A percentile compares a stretch with the other conserved stretches of the same genome.
These are phyloP conservation scores for Aphodius granarius DNA, from an alignment of 2,888 invertebrate genomes.

Conservation along the genomic window DNA sequence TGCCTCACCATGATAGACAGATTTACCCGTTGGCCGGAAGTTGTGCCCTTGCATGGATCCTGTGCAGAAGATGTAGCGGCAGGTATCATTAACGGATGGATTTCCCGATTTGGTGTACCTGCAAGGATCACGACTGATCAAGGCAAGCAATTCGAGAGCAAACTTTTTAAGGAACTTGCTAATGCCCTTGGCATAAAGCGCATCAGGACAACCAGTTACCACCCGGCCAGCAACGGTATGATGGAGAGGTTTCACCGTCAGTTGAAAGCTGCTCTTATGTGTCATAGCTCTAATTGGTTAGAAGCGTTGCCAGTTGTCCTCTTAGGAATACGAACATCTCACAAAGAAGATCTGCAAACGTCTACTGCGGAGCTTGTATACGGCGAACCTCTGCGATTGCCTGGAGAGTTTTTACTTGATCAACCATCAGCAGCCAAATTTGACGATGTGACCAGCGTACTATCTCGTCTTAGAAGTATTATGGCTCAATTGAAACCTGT, in stretches of 20 bases:
- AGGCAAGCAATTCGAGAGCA: too few relatives aligned
- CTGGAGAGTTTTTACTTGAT: slow-evolving; percentile 23
- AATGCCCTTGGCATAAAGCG: slow-evolving; percentile 20
- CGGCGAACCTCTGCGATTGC: slow-evolving; percentile 13
- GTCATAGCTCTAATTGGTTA: too few relatives aligned
- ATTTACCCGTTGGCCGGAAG: slow-evolving; percentile 42
- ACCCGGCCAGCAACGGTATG: slow-evolving; percentile 33
- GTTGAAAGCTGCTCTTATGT: slow-evolving; percentile 29
- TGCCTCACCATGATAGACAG: slow-evolving; percentile 45
- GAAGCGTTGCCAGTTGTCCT: slow-evolving; percentile 26
- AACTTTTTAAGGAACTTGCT: too few relatives aligned
- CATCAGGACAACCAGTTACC: slow-evolving; percentile 31
- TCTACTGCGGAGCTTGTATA: slow-evolving; percentile 22
- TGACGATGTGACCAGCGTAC: background rate
- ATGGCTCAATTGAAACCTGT: background rate
- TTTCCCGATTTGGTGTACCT: too few relatives aligned
- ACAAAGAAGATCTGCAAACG: slow-evolving; percentile 20
- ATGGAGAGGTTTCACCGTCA: slow-evolving; percentile 32
- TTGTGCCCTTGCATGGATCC: slow-evolving; percentile 41
- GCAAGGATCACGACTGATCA: too few relatives aligned
- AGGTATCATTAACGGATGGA: too few relatives aligned
- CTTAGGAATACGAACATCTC: slow-evolving; percentile 22
- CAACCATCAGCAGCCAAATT: background rate
- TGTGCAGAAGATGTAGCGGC: slow-evolving; percentile 22
- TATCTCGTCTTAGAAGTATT: background rate